These are phyloP conservation scores for Apistogramma diplotaenia DNA, from an alignment of 2,113 vertebrate genomes.

Conservation along the genomic window DNA sequence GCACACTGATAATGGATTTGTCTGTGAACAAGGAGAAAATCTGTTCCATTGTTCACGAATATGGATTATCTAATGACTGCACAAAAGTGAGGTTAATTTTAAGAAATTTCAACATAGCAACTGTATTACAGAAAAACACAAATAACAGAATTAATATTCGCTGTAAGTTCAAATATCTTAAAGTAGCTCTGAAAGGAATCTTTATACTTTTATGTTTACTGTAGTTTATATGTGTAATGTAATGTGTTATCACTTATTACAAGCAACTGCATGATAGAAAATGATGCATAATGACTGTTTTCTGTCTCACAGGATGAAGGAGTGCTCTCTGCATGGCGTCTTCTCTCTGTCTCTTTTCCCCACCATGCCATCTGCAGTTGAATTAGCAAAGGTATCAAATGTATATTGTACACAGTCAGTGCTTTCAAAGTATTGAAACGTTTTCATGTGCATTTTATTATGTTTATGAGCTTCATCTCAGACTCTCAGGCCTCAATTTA, in stretches of 20 bases:
- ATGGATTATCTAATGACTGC: no score
- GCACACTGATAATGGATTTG: neutral
- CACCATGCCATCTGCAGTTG: slow-evolving; percentile 83
- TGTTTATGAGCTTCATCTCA: neutral
- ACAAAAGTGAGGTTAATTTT: no score
- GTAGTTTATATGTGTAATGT: neutral
- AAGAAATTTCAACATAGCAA: no score
- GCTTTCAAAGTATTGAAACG: neutral
- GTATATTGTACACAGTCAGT: neutral
- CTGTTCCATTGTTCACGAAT: neutral
- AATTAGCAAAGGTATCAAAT: slow-evolving; percentile 84
- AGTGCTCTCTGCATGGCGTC: slow-evolving; percentile 83
- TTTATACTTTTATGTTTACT: neutral
- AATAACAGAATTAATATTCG: no score
- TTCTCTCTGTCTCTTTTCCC: slow-evolving; percentile 80
- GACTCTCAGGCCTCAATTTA: neutral
- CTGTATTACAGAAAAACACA: no score
- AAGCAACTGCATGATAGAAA: neutral
- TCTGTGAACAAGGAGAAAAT: neutral
- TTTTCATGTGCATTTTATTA: neutral
- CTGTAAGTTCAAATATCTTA: neutral
- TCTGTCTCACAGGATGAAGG: slow-evolving; percentile 79
- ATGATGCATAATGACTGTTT: neutral
- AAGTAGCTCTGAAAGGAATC: neutral
- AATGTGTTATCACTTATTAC: neutral